Conservation (phyloP, 2,888 invertebrate genomes). For the Mimumesa dahlbomi region DNA sequence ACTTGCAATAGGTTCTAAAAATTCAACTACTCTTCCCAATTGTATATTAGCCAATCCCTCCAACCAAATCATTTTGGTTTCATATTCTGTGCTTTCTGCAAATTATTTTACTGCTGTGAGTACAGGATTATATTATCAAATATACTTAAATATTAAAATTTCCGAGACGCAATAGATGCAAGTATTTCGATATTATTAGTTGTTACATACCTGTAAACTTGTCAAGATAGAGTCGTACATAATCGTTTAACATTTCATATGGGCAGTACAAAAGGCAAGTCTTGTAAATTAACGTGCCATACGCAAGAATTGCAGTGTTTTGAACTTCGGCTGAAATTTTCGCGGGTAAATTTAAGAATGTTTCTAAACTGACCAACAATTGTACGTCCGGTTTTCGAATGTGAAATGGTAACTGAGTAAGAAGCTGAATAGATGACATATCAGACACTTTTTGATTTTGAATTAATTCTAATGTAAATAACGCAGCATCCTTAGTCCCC, state of each 20-base stretch:
- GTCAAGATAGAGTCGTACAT: conserved; percentile 87
- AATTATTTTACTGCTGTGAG: conserved; percentile 35
- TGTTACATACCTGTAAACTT: conserved; percentile 84
- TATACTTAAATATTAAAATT: background rate
- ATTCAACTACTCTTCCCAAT: conserved; percentile 81
- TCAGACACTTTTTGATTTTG: conserved; percentile 84
- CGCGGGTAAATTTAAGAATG: conserved; percentile 79
- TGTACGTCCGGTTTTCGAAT: conserved; percentile 83
- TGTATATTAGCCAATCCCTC: conserved; percentile 87
- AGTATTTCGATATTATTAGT: conserved; percentile 5
- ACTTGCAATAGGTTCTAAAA: conserved; percentile 79
- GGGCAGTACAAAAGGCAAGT: conserved; percentile 82
- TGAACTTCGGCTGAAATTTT: conserved; percentile 82
- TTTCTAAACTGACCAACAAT: conserved; percentile 83
- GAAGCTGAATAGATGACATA: conserved; percentile 84
- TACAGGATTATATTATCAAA: conserved; percentile 9
- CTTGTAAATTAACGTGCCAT: conserved; percentile 86
- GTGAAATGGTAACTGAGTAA: conserved; percentile 87
- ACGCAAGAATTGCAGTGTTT: conserved; percentile 86
- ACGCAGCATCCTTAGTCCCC: conserved; percentile 85
- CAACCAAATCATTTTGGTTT: conserved; percentile 87
- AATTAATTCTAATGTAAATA: conserved; percentile 85
- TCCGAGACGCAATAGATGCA: background rate
- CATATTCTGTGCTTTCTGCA: conserved; percentile 80
- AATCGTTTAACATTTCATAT: conserved; percentile 86